A percentile compares a stretch with the other conserved stretches of the same genome.
phyloP scores from a whole-genome alignment of 1,140 invertebrate species.

The Drosophila takahashii region DNA sequence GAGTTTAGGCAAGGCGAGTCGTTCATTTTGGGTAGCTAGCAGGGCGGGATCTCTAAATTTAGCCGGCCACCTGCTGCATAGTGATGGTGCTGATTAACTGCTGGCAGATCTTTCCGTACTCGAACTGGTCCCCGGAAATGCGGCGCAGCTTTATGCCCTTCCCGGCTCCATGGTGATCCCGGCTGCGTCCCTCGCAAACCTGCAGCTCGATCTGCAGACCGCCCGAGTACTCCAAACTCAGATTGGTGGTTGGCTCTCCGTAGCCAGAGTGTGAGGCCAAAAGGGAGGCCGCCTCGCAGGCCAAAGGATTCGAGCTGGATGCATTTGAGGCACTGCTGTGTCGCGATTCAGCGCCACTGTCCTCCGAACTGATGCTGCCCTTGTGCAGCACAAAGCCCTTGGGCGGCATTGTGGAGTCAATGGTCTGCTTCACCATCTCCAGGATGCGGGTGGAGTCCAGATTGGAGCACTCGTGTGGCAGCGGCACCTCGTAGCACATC shows the following conservation, averaged over 20 bases:
- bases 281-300: slow-evolving; percentile 16
- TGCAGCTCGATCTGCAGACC: slow-evolving; percentile 95
- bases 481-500: slow-evolving; percentile 88
- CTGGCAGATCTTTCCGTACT: slow-evolving; percentile 95
- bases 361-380: slow-evolving; percentile 67
- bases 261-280: slow-evolving; percentile 19
- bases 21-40: slow-evolving; percentile 35
- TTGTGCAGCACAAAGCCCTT: slow-evolving; percentile 88
- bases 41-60: slow-evolving; percentile 2
- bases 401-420: slow-evolving; percentile 91
- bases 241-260: slow-evolving; percentile 85
- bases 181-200: slow-evolving; percentile 91
- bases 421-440: slow-evolving; percentile 92
- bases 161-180: slow-evolving; percentile 86
- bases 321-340: slow-evolving; percentile 71
- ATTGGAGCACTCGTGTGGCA: slow-evolving; percentile 92
- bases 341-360: slow-evolving; percentile 65
- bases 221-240: slow-evolving; percentile 92
- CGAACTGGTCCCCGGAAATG: slow-evolving; percentile 95
- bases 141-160: slow-evolving; percentile 95
- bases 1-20: slow-evolving; percentile 77
- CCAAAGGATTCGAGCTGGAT: slow-evolving; percentile 53
- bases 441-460: slow-evolving; percentile 92
- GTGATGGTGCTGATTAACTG: slow-evolving; percentile 95
- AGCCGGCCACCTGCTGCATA: slow-evolving; percentile 86